A percentile compares a stretch with the other conserved stretches of the same genome.
phyloP scores from a whole-genome alignment of 1,140 invertebrate species.

The Drosophila ohnishii region DNA sequence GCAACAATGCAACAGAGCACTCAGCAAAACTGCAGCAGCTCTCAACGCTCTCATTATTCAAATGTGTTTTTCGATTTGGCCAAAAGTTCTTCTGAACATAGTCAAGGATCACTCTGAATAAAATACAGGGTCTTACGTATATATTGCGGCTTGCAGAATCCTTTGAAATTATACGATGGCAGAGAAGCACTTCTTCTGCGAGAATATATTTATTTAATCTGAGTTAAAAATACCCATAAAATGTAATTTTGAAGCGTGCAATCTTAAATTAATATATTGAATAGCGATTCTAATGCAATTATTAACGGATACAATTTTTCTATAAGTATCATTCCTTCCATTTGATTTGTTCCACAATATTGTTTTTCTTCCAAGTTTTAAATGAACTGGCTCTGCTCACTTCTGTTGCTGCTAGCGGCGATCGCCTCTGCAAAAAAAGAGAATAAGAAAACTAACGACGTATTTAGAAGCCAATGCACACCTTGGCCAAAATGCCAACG shows the following conservation, averaged over 20 bases:
- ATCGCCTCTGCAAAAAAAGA: neutral
- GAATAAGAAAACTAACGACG: neutral
- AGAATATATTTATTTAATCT: no score
- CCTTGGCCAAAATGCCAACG: neutral
- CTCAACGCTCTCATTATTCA: slow-evolving; percentile 68
- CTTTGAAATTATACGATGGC: neutral
- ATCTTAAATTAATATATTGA: no score
- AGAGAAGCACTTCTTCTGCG: neutral
- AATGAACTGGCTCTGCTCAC: neutral
- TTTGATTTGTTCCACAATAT: neutral
- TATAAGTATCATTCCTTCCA: neutral
- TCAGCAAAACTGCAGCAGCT: slow-evolving; percentile 31
- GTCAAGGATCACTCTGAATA: neutral
- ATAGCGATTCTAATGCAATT: neutral
- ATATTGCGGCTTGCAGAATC: neutral
- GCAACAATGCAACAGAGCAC: slow-evolving; percentile 42
- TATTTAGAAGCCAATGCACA: neutral
- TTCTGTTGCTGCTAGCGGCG: neutral
- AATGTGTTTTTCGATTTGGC: slow-evolving; percentile 53
- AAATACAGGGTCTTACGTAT: neutral
- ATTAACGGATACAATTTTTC: neutral
- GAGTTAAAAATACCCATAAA: neutral
- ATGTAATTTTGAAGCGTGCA: neutral
- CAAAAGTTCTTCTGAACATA: slow-evolving; percentile 3
- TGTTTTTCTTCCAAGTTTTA: neutral